Base-by-base conservation (phyloP, 2,888 invertebrate genomes). In the Eulithis testata region DNA sequence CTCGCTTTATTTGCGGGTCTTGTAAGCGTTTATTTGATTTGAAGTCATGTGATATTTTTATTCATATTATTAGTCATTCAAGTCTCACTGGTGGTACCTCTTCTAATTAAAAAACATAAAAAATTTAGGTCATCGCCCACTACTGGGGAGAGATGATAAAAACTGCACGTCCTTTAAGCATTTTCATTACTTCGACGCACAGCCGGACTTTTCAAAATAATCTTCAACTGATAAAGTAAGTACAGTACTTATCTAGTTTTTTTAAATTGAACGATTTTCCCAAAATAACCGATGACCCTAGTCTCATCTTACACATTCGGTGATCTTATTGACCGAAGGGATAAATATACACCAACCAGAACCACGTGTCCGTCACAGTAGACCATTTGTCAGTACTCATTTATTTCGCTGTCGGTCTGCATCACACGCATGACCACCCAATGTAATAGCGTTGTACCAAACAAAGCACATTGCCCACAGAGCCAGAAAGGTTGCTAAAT, bases 351-450 rank as follows among this genome's bases (percentile, higher is more conserved):
- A 14, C 37, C 36, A 37, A 57, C 47, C 27, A 47, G 14, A 53
- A 40, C 8, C 11, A 59, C 40, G 50, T 49, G 45, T 66, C 60
- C 50, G 37, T 54, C 57, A 64, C 54, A 5, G 31, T 54, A 43
- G 55, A 55, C 64, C 45, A 63, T 63, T 57, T 62, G 66, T 62
- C 66, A 64, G 68, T 40, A 64, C 59, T 69, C 64, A 66, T 72
- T 79, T 76, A 74, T 72, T 71, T 71, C 52, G 71, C 69, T 78
- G 81, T 79, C 79, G 60, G 74, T 50, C 43, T 71, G 70, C 68
- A 76, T 81, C 65, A 74, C 70, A 78, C 75, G 74, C 79, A 68
- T 78, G 79, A 63, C 67, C 68, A 69, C 66, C 52, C 73, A 53
- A 44, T 56, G 69, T 79, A 81, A 79, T 81, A 66, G 72, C 70